phyloP scores from a whole-genome alignment of 2,888 invertebrate species.

The Temnothorax unifasciatus region DNA sequence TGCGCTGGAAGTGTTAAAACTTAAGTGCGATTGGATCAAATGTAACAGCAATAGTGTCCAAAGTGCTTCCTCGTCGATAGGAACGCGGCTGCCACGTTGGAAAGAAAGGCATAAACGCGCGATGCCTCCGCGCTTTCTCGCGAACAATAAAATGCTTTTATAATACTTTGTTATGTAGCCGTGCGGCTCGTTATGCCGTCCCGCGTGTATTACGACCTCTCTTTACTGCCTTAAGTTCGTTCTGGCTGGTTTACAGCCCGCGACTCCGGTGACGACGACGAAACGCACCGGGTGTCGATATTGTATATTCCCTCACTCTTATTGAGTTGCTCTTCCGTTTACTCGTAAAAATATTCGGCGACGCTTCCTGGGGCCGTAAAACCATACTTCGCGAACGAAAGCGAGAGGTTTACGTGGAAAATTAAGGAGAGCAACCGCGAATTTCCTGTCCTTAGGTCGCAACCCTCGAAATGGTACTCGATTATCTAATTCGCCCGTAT shows the following conservation, averaged over 20 bases:
- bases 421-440: constrained; percentile 8
- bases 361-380: constrained; percentile 17
- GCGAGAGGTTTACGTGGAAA: constrained; percentile 24
- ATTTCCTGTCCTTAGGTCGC: constrained; percentile 10
- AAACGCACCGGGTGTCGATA: constrained; percentile 39
- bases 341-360: constrained; percentile 54
- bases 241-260: constrained; percentile 77
- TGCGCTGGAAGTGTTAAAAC: constrained; percentile 41
- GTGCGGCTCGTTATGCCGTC: constrained; percentile 69
- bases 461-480: background rate
- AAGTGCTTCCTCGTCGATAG: constrained; percentile 58
- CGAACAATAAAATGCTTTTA: constrained; percentile 82
- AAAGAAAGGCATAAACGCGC: constrained; percentile 66
- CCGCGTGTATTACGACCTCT: constrained; percentile 75
- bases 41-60: constrained; percentile 15
- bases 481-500: constrained; percentile 20
- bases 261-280: constrained; percentile 47
- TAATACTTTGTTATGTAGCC: constrained; percentile 76
- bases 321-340: constrained; percentile 19
- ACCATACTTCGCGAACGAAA: constrained; percentile 15
- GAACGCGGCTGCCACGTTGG: constrained; percentile 30
- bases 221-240: constrained; percentile 80
- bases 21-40: constrained; percentile 23
- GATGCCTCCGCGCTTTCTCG: constrained; percentile 68
- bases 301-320: background rate